These are phyloP conservation scores for Sebastes steindachneri DNA, from an alignment of 2,797 vertebrate species.

Conservation along the genomic window DNA sequence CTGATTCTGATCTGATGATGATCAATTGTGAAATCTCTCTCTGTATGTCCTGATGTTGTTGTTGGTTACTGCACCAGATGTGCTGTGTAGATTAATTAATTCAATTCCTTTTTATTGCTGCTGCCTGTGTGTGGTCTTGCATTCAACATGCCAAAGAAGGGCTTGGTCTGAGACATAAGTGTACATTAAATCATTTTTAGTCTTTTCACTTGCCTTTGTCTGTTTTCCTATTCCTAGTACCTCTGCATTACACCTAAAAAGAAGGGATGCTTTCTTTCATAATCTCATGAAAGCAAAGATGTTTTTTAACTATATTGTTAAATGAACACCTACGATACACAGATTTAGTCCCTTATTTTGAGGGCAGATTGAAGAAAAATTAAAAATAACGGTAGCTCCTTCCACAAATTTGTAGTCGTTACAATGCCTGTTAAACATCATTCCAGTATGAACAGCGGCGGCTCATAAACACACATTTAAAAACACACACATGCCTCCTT, in stretches of 20 bases:
- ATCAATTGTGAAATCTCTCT: not conserved
- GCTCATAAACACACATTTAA: conserved; percentile 10
- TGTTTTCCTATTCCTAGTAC: not conserved
- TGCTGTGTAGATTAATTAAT: not conserved
- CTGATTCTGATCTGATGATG: not conserved
- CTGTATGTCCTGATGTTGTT: not conserved
- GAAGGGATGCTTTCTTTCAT: not conserved
- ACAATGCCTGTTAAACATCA: conserved; percentile 37
- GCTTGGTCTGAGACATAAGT: not conserved
- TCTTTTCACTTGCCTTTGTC: not conserved
- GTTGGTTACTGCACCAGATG: not conserved
- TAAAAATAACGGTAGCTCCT: conserved; percentile 30
- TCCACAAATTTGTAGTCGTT: conserved; percentile 29
- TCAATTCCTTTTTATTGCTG: not conserved
- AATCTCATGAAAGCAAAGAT: not conserved
- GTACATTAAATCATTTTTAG: not conserved
- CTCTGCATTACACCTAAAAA: not conserved
- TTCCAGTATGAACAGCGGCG: conserved; percentile 6
- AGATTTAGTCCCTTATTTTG: not conserved
- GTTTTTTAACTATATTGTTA: not conserved
- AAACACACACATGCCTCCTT: conserved; percentile 65
- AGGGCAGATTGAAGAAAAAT: not conserved
- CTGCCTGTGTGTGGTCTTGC: not conserved
- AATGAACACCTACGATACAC: not conserved
- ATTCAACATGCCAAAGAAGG: not conserved